A percentile compares a stretch with the other conserved stretches of the same genome.
Conservation (phyloP, 1,140 invertebrate species). For the Solen grandis region DNA sequence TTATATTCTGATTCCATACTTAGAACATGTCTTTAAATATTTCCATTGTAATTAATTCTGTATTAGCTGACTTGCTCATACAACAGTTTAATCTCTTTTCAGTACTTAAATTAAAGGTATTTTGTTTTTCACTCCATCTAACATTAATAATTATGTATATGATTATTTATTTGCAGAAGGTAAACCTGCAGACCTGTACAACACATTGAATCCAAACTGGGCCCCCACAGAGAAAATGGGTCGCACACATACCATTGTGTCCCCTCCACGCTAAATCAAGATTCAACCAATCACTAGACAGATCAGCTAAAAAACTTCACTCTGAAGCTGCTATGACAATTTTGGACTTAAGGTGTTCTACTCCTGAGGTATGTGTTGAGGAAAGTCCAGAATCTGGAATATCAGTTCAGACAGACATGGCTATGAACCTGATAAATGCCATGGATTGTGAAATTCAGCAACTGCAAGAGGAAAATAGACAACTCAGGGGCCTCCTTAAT, state of each 20-base stretch:
- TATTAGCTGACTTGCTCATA: no score
- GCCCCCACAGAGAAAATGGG: slow-evolving; percentile 11
- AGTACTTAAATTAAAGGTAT: no score
- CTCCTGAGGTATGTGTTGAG: neutral
- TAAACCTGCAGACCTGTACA: slow-evolving; percentile 29
- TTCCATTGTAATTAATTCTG: no score
- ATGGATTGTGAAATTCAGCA: slow-evolving; percentile 10
- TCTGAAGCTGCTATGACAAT: neutral
- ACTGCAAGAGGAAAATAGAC: slow-evolving; percentile 3
- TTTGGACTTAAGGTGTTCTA: neutral
- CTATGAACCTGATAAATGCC: neutral
- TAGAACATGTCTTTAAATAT: no score
- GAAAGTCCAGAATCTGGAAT: neutral
- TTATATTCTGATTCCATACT: no score
- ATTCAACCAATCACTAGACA: neutral
- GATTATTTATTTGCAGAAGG: neutral
- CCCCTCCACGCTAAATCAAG: neutral
- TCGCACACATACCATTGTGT: neutral
- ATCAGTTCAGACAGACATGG: slow-evolving; percentile 5
- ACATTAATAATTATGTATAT: no score
- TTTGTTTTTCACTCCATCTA: no score
- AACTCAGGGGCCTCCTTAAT: neutral
- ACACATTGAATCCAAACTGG: slow-evolving; percentile 19
- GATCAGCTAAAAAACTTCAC: neutral
- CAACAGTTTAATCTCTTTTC: no score